Conservation (phyloP, 2,888 invertebrate genomes). For the Mesorhabditis sp. region DNA sequence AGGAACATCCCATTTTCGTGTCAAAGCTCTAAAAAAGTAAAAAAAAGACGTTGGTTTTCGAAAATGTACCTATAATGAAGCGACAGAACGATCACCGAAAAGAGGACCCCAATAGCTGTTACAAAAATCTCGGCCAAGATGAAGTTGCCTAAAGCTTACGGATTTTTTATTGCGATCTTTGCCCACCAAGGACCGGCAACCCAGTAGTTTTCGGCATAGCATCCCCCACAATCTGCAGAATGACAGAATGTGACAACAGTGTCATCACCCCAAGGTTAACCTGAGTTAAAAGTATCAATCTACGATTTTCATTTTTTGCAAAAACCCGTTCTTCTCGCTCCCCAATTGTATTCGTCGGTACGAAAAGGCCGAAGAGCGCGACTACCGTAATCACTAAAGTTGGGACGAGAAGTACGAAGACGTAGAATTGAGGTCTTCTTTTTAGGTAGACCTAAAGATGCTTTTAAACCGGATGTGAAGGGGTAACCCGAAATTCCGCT, state of each 20-base stretch:
- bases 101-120: conserved; percentile 35
- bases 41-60: too few species aligned
- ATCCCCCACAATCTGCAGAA: conserved; percentile 39
- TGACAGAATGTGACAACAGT: conserved; percentile 37
- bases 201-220: conserved; percentile 42
- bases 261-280: conserved; percentile 42
- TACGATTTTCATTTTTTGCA: not conserved
- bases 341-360: conserved; percentile 33
- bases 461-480: too few species aligned
- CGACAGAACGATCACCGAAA: conserved; percentile 25
- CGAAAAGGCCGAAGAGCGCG: conserved; percentile 38
- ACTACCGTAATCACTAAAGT: conserved; percentile 38
- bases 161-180: not conserved
- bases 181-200: conserved; percentile 32
- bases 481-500: not conserved
- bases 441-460: conserved; percentile 19
- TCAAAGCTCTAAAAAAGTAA: conserved; percentile 15
- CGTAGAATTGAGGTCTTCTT: conserved; percentile 33
- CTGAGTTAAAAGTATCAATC: conserved; percentile 9
- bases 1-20: conserved; percentile 21
- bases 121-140: conserved; percentile 45
- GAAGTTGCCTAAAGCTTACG: conserved; percentile 31
- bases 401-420: conserved; percentile 38
- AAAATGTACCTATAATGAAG: conserved; percentile 23
- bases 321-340: conserved; percentile 33